Evolutionary conservation across 2,888 invertebrate genomes (phyloP), one percentile per base, ranked within the genome.

Genomic region (Piscicola geometra): DNA sequence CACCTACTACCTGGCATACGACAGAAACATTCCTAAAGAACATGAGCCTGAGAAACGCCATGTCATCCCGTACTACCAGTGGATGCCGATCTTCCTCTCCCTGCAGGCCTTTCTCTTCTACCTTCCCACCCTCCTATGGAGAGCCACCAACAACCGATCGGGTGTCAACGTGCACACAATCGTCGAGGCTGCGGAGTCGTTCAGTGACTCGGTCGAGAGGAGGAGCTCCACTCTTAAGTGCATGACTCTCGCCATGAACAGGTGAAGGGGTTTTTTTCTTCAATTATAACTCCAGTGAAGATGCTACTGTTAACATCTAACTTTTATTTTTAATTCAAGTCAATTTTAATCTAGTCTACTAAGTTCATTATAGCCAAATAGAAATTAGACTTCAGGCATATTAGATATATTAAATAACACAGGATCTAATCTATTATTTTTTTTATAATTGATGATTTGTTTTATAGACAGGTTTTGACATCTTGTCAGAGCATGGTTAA

Each of bases 1-100:
- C 75, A 81, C 81, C 0, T 81, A 81, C 75, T 81, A 80, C 50
- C 78, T 81, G 15, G 79, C 80, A 0, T 80, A 79, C 50, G 79
- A 78, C 12, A 79, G 81, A 41, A 76, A 81, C 73, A 79, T 81
- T 30, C 81, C 81, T 3, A 79, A 81, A 68, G 80, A 80, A 36
- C 77, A 81, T 67, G 80, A 81, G 75, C 28, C 66, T 1, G 77
- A 80, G 68, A 77, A 78, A 52, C 76, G 80, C 0, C 71, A 78
- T 28, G 80, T 80, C 76, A 81, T 81, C 70, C 78, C 80, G 1
- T 81, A 81, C 76, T 81, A 81, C 77, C 81, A 81, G 76, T 81
- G 81, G 81, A 78, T 81, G 36, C 80, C 81, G 15, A 71, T 81
- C 66, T 79, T 81, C 47, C 78, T 81, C 12, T 78, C 81, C 33